Conservation (phyloP, 2,888 invertebrate genomes). For the Harpalus rufipes region DNA sequence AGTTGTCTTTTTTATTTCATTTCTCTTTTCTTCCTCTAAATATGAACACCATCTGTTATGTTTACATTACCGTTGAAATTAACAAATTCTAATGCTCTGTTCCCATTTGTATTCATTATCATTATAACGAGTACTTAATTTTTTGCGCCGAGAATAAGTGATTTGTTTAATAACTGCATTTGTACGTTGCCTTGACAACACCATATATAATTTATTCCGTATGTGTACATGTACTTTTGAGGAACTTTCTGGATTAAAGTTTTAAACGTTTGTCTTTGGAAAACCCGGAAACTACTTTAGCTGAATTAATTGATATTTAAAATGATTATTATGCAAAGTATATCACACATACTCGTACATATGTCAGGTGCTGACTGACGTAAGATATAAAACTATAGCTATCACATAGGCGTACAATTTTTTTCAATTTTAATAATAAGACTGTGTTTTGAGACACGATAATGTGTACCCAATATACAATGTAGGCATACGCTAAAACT, state of each 20-base stretch:
- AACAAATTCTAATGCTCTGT: slow-evolving; percentile 26
- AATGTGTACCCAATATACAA: too few relatives aligned
- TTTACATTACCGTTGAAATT: slow-evolving; percentile 38
- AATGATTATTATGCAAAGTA: slow-evolving; percentile 5
- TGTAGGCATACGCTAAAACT: too few relatives aligned
- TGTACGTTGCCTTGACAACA: slow-evolving; percentile 24
- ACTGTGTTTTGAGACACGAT: too few relatives aligned
- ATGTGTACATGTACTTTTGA: neutral
- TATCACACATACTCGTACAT: neutral
- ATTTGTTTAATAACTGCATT: slow-evolving; percentile 44
- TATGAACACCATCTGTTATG: slow-evolving; percentile 32
- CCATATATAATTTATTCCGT: neutral
- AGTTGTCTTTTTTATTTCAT: slow-evolving; percentile 22
- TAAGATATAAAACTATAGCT: neutral
- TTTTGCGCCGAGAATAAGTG: slow-evolving; percentile 3
- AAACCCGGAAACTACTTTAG: neutral
- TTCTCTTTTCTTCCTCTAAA: slow-evolving; percentile 35
- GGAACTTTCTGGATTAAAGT: neutral
- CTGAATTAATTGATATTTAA: slow-evolving; percentile 21
- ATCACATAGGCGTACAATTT: neutral
- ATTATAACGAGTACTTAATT: slow-evolving; percentile 27
- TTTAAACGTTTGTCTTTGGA: neutral
- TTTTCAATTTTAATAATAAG: neutral
- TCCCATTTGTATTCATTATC: slow-evolving; percentile 10
- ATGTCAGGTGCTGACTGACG: slow-evolving; percentile 21